Base-by-base conservation (phyloP, 2,797 vertebrate genomes). In the Myotis myotis region DNA sequence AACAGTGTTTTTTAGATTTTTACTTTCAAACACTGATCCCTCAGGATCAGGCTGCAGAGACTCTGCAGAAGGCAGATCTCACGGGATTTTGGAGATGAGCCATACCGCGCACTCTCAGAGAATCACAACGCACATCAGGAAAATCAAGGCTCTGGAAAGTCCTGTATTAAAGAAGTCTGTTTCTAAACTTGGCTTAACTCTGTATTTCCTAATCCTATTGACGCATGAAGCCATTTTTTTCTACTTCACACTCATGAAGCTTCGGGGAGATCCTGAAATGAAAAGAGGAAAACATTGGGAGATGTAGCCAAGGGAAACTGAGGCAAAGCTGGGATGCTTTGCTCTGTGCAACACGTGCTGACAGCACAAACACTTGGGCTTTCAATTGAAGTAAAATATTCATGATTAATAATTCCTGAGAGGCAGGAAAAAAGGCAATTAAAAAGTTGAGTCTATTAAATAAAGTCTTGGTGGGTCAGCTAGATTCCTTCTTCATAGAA, bases 91-190 rank as follows among this genome's bases (percentile, higher is more conserved):
- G 8, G 70, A 72, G 70, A 55, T 23, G 28, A 72, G 22, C 41
- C 38, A 25, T 6, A n/a, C 17, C 23, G 9, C 2, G 9, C 8
- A 30, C 20, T 33, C 30, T 62, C 38, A 71, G 33, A 68, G 68
- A 95, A 2, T 74, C 5, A 30, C 36, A 60, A 4, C 0, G 7
- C 17, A 38, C 19, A 30, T n/a, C 47, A 81, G 30, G 36, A 55
- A 88, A 89, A 57, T 6, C 68, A 49, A 92, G 84, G 49, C 36
- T 95, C 41, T n/a, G 33, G 68, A 76, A 96, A 95, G 33, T 85
- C 51, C 64, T 76, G 19, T 38, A 89, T 38, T 17, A 72, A 82
- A 86, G 23, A 93, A 70, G 28, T 3, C 7, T 91, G 22, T 38
- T 68, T 93, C 33, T 62, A 91, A 74, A 25, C 53, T 44, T 92